Conservation (phyloP, 2,888 invertebrate genomes). For the Mimumesa dahlbomi region DNA sequence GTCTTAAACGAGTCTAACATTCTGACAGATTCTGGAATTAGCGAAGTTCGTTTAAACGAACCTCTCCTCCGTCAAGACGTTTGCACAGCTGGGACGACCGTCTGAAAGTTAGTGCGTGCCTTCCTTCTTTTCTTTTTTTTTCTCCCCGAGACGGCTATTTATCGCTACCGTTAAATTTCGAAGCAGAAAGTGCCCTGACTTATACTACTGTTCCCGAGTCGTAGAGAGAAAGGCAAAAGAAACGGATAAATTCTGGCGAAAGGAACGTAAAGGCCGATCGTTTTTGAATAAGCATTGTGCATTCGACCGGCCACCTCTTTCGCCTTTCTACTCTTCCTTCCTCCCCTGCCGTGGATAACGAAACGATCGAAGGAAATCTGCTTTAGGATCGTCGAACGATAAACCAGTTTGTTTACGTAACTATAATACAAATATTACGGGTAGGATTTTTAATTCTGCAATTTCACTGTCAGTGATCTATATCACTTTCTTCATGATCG, state of each 20-base stretch:
- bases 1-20: conserved; percentile 11
- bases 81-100: conserved; percentile 21
- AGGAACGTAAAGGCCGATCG: conserved; percentile 35
- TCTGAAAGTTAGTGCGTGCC: conserved; percentile 22
- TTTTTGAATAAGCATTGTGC: conserved; percentile 37
- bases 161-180: conserved; percentile 28
- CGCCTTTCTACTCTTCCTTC: conserved; percentile 43
- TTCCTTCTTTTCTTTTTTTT: conserved; percentile 7
- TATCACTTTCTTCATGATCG: too few relatives aligned
- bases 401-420: conserved; percentile 59
- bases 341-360: conserved; percentile 35
- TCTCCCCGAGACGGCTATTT: conserved; percentile 6
- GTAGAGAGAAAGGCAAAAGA: conserved; percentile 15
- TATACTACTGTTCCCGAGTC: conserved; percentile 14
- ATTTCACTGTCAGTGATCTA: too few relatives aligned
- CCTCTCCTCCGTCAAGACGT: conserved; percentile 5
- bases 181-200: conserved; percentile 3
- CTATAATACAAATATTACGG: conserved; percentile 53
- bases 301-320: conserved; percentile 16
- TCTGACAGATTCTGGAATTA: conserved; percentile 40
- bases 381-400: conserved; percentile 20
- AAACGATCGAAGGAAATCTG: conserved; percentile 36
- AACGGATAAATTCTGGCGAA: conserved; percentile 28
- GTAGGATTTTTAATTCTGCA: too few relatives aligned
- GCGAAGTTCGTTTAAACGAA: conserved; percentile 32